These are phyloP conservation scores for Neosilurus mollespiculum DNA, from an alignment of 2,797 vertebrate species.

Conservation along the genomic window DNA sequence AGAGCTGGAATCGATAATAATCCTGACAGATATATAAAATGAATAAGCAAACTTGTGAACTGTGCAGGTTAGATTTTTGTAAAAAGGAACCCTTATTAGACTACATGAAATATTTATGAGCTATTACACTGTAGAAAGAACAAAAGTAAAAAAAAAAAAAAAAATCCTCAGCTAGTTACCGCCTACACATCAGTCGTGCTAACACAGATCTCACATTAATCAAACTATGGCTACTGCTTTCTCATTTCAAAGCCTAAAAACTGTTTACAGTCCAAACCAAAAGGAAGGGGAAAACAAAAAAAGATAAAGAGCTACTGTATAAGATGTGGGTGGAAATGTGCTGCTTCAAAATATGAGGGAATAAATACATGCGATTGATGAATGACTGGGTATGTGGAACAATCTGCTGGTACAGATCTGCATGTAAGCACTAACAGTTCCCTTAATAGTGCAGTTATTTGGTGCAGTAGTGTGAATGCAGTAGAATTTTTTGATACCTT, in stretches of 20 bases:
- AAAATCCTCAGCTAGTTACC: constrained; percentile 11
- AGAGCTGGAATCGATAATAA: neutral
- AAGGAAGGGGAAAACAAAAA: neutral
- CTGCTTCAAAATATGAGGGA: neutral
- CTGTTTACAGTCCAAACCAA: neutral
- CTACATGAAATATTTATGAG: neutral
- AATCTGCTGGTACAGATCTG: neutral
- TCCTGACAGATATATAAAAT: neutral
- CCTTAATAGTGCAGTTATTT: neutral
- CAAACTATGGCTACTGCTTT: neutral
- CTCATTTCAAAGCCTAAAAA: constrained; percentile 1
- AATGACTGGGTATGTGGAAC: neutral
- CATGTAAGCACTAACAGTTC: neutral
- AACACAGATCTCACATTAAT: constrained; percentile 19
- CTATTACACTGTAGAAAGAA: neutral
- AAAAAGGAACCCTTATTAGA: neutral
- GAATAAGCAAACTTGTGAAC: constrained; percentile 3
- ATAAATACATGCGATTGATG: neutral
- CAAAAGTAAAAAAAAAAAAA: neutral
- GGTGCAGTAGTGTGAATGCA: neutral
- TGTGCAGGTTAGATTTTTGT: neutral
- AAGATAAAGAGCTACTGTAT: constrained; percentile 2
- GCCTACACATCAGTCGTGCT: constrained; percentile 15
- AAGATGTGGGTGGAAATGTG: neutral
- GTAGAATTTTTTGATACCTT: neutral